A percentile compares a stretch with the other conserved stretches of the same genome.
Conservation (phyloP, 1,140 invertebrate genomes). For the Galleria mellonella region DNA sequence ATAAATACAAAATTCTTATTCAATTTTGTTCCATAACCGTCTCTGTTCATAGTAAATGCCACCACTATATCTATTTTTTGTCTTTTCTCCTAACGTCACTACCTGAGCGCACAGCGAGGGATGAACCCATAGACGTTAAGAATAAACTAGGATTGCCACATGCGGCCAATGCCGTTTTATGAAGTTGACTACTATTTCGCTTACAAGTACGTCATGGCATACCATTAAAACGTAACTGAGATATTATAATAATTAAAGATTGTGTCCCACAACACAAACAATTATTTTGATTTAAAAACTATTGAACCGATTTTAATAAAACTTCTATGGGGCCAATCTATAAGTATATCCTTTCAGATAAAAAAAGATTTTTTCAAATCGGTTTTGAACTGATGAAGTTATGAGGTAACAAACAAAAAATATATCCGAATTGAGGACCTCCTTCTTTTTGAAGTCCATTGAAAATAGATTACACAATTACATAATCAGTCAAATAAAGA, state of each 20-base stretch:
- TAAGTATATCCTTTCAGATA: too few species aligned
- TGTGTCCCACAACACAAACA: too few species aligned
- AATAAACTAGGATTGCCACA: slow-evolving; percentile 20
- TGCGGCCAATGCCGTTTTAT: slow-evolving; percentile 15
- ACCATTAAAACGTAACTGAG: not conserved
- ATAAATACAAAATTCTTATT: slow-evolving; percentile 1
- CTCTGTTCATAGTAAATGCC: not conserved
- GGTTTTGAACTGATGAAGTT: too few species aligned
- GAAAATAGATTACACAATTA: not conserved
- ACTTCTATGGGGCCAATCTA: too few species aligned
- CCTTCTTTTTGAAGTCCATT: too few species aligned
- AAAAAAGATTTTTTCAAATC: too few species aligned
- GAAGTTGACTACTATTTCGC: not conserved
- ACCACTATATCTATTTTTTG: slow-evolving; percentile 13
- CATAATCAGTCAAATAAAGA: too few species aligned
- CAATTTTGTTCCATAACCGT: not conserved
- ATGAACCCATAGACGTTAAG: slow-evolving; percentile 19
- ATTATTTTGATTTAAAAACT: too few species aligned
- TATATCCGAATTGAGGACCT: too few species aligned
- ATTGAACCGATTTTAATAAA: too few species aligned
- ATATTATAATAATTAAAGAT: too few species aligned
- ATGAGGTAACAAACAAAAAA: too few species aligned
- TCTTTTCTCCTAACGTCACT: slow-evolving; percentile 4
- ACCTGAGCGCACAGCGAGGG: slow-evolving; percentile 26
- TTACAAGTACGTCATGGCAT: not conserved